Evolutionary conservation across 1,140 invertebrate species (phyloP), one percentile per base, ranked within the genome.

Genomic region (Tenebrio molitor): DNA sequence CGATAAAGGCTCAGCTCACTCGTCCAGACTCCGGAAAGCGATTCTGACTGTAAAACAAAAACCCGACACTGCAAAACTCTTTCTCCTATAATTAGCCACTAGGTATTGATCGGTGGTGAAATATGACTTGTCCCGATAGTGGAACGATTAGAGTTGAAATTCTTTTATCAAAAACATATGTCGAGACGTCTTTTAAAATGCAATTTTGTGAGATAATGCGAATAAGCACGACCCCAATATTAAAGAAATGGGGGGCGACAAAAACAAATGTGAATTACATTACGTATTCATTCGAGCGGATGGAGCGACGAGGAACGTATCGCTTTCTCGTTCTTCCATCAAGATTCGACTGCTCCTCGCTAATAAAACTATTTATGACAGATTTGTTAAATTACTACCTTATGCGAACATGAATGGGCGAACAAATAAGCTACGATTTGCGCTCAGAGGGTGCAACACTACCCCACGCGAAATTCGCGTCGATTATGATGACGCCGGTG

Each of bases 251-350:
- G 76, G 74, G 79, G 72, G 77, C 76, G 80, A 80, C 80, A 81
- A 75, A 81, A 81, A 81, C 80, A 81, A 81, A 81, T 81, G 80
- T 81, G 80, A 81, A 81, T 81, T 75, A 66, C 77, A 81, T 81
- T 81, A 80, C 42, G 75, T 79, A 79, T 79, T 81, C 79, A 78
- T 79, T 80, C 80, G 75, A 69, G 67, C 77, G 76, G 74, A 74
- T 42, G 63, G 46, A 73, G 72, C 42, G 16, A 72, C 39, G 53
- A 68, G 50, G 73, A 77, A 73, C 64, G 71, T 73, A 69, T 71
- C 73, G 65, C 77, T 77, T 77, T 74, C 68, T 70, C 75, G 53
- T 76, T 75, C 53, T 69, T 74, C 23, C 63, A 67, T 62, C 74
- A 74, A 64, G 74, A 78, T 77, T 77, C 78, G 65, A 73, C 69